These are phyloP conservation scores for Sylvia borin DNA, from an alignment of 2,797 vertebrate species.

Conservation along the genomic window DNA sequence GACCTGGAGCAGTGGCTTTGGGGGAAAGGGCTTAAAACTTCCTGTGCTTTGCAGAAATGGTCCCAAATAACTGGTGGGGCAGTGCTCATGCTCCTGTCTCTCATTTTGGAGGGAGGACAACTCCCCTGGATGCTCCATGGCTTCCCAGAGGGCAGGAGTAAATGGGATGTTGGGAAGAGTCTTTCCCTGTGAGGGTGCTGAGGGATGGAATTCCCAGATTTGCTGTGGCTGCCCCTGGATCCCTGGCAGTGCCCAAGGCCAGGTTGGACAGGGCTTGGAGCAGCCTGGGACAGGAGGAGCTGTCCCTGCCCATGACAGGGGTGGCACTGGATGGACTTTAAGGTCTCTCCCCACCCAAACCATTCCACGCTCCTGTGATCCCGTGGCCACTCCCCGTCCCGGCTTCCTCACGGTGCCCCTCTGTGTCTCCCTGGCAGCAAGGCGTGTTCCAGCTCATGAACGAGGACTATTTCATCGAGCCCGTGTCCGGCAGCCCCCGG, in stretches of 20 bases:
- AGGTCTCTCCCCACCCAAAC: background rate
- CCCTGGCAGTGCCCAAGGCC: background rate
- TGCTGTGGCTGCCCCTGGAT: background rate
- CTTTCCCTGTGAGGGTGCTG: background rate
- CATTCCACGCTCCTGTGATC: background rate
- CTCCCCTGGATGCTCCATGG: accelerated
- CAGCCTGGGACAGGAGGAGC: accelerated
- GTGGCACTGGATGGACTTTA: accelerated
- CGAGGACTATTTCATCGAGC: conserved; percentile 93
- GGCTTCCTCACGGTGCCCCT: background rate
- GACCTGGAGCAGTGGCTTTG: background rate
- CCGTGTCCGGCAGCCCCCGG: conserved; percentile 67
- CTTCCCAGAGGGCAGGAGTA: background rate
- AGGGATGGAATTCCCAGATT: background rate
- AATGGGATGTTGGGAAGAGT: background rate
- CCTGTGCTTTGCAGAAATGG: background rate
- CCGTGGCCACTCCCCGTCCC: accelerated
- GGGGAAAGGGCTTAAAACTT: background rate
- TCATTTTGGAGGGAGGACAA: background rate
- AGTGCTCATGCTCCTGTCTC: accelerated
- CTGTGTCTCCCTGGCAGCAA: conserved; percentile 75
- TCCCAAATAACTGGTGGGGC: accelerated
- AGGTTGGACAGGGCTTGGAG: accelerated
- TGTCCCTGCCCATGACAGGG: background rate
- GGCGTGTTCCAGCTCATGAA: conserved; percentile 88